Evolutionary conservation across 1,140 invertebrate species (phyloP), one percentile per base, ranked within the genome.

Genomic region (Cotesia chilonis): DNA sequence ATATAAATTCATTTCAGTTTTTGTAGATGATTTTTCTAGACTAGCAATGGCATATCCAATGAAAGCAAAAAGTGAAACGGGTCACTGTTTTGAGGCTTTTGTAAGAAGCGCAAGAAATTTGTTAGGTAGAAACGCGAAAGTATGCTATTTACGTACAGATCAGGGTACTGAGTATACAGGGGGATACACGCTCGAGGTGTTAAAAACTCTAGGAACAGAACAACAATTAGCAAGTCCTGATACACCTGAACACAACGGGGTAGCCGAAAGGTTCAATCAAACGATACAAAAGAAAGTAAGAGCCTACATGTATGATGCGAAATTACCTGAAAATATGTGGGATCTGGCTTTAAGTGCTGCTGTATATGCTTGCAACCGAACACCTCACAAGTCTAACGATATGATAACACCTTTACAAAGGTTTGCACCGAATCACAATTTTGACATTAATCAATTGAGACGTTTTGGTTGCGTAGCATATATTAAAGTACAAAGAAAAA

Each of bases 211-310:
- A n/a, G 64, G 57, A 47, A 47, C 64, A 63, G 72, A 77, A 67
- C 55, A 37, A 20, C 61, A 71, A 41, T n/a, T 73, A 38, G 61
- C 69, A 4, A 63, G 63, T 67, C 77, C 76, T 3, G 78, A 84
- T 66, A 78, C 79, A 4, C 81, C 83, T 60, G 67, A 82, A 64
- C 78, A 81, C 68, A 86, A 87, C 75, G 83, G 81, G n/a, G 73
- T 78, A 6, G 67, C 80, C 6, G 81, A 87, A 73, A 55, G 83
- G 51, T 77, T 79, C 38, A 85, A 85, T 70, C 69, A 83, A 59
- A 85, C 78, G 0, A 72, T 85, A 17, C 74, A 76, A 10, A 74
- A 78, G 5, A 76, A 75, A 60, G 78, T 80, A 4, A 37, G 80
- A 61, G 64, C 78, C 5, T 74, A 83, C 63, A 67, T 86, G 20